Percentiles rank a stretch among this genome's conserved stretches.
phyloP scores from a whole-genome alignment of 2,113 vertebrate species.

The Lophura nycthemera region DNA sequence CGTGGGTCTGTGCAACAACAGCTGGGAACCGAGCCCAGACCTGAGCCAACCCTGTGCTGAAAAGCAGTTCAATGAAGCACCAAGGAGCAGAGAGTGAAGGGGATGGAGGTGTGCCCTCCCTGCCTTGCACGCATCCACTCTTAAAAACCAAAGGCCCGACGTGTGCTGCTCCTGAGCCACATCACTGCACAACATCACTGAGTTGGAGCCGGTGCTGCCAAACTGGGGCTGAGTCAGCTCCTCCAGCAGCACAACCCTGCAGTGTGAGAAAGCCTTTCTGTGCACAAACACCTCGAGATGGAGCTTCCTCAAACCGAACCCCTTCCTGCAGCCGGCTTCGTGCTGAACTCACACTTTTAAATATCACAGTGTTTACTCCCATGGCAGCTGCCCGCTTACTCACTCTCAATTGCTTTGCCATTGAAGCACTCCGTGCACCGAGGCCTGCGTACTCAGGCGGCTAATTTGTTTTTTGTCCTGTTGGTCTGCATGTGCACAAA shows the following conservation, averaged over 20 bases:
- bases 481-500: conserved; percentile 43
- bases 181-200: background rate
- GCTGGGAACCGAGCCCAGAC: background rate
- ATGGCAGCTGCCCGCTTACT: background rate
- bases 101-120: background rate
- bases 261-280: background rate
- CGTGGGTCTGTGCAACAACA: background rate
- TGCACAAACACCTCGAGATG: rapidly evolving
- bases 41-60: background rate
- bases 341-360: background rate
- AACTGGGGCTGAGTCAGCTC: background rate
- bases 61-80: background rate
- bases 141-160: rapidly evolving
- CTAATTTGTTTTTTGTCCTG: conserved; percentile 32
- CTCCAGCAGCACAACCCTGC: background rate
- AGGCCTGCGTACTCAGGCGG: background rate
- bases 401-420: background rate
- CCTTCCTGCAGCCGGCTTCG: background rate
- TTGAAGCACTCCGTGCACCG: background rate
- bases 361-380: background rate
- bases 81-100: background rate
- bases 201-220: background rate
- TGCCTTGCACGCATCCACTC: rapidly evolving
- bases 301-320: background rate
- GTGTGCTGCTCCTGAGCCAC: too few relatives aligned